Conservation (phyloP, 2,797 vertebrate genomes). For the Pelochelys cantorii region DNA sequence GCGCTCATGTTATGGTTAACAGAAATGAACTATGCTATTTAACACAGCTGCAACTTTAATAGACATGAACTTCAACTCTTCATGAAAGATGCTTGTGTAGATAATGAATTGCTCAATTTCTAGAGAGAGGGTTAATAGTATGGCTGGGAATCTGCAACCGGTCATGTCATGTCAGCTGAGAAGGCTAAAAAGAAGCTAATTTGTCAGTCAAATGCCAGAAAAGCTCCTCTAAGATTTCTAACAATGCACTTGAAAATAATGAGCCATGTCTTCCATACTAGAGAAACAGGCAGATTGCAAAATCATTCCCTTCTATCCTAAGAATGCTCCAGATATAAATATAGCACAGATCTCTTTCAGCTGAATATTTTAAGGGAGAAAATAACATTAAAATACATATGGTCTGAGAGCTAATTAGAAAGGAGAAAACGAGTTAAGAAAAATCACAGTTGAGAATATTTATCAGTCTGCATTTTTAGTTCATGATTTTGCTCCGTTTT, state of each 20-base stretch:
- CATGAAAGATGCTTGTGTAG: not conserved
- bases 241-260: slow-evolving; percentile 22
- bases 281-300: not conserved
- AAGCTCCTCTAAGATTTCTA: not conserved
- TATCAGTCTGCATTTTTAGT: rapidly evolving
- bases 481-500: not conserved
- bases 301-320: not conserved
- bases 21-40: not conserved
- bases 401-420: not conserved
- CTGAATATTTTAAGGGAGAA: not conserved
- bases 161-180: not conserved
- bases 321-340: not conserved
- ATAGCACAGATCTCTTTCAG: not conserved
- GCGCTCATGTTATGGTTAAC: slow-evolving; percentile 1
- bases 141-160: not conserved
- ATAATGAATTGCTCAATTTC: slow-evolving; percentile 3
- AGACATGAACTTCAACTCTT: slow-evolving; percentile 31
- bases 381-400: not conserved
- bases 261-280: not conserved
- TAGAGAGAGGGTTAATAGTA: not conserved
- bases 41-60: slow-evolving; percentile 9
- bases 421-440: not conserved
- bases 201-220: not conserved
- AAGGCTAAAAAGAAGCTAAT: not conserved
- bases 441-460: not conserved